Percentiles rank a stretch among this genome's conserved stretches.
Evolutionary conservation across 2,888 invertebrate genomes (phyloP).

Genomic region (Eupeodes latifasciatus): DNA sequence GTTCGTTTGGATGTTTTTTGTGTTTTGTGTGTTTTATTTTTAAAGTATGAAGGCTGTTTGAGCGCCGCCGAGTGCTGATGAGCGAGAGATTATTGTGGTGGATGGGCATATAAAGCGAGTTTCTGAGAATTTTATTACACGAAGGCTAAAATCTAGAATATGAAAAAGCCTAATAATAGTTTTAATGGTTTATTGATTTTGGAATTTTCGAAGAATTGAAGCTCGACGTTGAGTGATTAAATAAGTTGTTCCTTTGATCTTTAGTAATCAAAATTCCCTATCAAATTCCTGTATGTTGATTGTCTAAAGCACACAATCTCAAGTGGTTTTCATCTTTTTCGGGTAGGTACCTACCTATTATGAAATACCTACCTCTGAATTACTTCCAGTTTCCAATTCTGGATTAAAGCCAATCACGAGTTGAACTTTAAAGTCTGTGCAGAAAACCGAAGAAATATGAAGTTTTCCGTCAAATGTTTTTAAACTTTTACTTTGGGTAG

Average conservation of each 20-base stretch:
- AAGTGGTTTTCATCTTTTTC: no score
- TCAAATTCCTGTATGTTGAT: no score
- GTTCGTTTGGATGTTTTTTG: constrained; percentile 21
- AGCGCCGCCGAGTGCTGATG: not conserved
- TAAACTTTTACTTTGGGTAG: no score
- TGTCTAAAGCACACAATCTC: no score
- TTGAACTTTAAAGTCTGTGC: no score
- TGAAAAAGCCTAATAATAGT: constrained; percentile 3
- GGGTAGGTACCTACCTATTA: no score
- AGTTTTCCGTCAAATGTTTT: no score
- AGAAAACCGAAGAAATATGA: no score
- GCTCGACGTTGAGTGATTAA: not conserved
- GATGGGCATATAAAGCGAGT: constrained; percentile 7
- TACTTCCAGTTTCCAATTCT: no score
- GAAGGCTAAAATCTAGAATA: constrained; percentile 31
- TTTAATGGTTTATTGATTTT: constrained; percentile 20
- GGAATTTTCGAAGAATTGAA: not conserved
- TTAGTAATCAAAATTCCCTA: no score
- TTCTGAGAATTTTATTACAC: constrained; percentile 12
- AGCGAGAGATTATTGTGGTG: not conserved
- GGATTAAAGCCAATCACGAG: no score
- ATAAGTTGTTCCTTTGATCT: not conserved
- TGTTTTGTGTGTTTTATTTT: constrained; percentile 49
- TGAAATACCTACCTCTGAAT: no score
- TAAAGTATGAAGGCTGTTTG: constrained; percentile 62